Base-by-base conservation (phyloP, 2,797 vertebrate species). In the Emys orbicularis region DNA sequence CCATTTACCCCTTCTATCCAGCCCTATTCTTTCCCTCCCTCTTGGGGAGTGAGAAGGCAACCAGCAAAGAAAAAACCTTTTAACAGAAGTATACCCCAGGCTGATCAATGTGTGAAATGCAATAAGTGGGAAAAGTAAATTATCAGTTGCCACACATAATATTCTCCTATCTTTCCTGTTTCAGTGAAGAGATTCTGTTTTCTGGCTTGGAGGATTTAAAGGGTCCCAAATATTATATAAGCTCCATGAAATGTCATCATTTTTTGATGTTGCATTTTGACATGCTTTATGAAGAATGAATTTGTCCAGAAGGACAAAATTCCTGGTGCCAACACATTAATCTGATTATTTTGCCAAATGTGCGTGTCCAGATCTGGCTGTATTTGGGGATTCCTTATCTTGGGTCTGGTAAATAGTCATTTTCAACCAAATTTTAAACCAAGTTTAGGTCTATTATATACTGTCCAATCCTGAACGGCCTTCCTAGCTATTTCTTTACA, bases 301-400 rank as follows among this genome's bases (percentile, higher is more conserved):
- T 16, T 83, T 87, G 85, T 44, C 79, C 88, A 80, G 87, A 87
- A 89, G 77, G 74, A 29, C 84, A 88, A 93, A 80, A 16, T 11
- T 29, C 2, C 0, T 2, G 31, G 76, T 27, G 53, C 1, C 52
- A 92, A 1, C 41, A 94, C 23, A 27, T 74, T 41, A 90, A 59
- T 83, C 61, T 65, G 49, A 53, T 1, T 79, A 23, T 83, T 77
- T 96, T 5, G 3, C 80, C 93, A 94, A 91, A 87, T 0, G 19
- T 0, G 0, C 18, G 9, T 12, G 88, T 79, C 3, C 54, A 90
- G 49, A 57, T 34, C 61, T 29, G 18, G 37, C 37, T 74, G 5
- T 9, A 29, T 27, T 5, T 23, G n/a, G 84, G 11, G 5, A 34
- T 23, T 84, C 61, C 15, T n/a, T 18, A n/a, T 88, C 31, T 12